Evolutionary conservation across 2,797 vertebrate genomes (phyloP).

Genomic region (Acanthopagrus latus): DNA sequence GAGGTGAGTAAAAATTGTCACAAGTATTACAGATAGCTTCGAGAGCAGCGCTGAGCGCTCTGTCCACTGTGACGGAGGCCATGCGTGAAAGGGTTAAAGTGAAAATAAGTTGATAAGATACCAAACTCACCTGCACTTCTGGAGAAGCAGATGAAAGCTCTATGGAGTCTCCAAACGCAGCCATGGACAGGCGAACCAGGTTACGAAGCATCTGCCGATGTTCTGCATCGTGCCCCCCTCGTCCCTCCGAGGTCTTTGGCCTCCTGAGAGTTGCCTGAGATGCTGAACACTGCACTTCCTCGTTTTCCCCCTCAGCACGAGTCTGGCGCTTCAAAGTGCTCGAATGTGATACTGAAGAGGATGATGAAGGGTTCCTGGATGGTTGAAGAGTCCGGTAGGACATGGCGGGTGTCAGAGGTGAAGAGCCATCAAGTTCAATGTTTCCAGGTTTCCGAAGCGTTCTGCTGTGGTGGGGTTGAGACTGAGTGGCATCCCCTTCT

Average conservation of each 20-base stretch:
- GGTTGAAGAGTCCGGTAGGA: constrained; percentile 77
- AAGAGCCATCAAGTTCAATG: constrained; percentile 77
- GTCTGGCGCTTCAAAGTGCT: constrained; percentile 72
- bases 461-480: constrained; percentile 60
- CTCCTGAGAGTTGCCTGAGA: constrained; percentile 81
- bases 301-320: constrained; percentile 33
- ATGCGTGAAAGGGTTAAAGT: too few species aligned
- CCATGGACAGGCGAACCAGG: constrained; percentile 94
- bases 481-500: constrained; percentile 62
- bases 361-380: constrained; percentile 82
- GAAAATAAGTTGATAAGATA: background rate
- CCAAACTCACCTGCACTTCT: constrained; percentile 91
- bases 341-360: constrained; percentile 72
- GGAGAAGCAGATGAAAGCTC: constrained; percentile 91
- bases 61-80: too few species aligned
- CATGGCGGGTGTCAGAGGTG: constrained; percentile 67
- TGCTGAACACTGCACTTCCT: constrained; percentile 15
- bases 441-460: constrained; percentile 82
- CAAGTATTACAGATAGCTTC: too few species aligned
- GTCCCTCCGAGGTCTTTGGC: constrained; percentile 76
- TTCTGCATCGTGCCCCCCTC: constrained; percentile 74
- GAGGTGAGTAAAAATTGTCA: too few species aligned
- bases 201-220: constrained; percentile 91
- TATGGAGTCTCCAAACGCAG: constrained; percentile 90
- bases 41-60: too few species aligned